Evolutionary conservation across 1,140 invertebrate genomes (phyloP), one percentile per base, ranked within the genome.

Genomic region (Nasonia longicornis): DNA sequence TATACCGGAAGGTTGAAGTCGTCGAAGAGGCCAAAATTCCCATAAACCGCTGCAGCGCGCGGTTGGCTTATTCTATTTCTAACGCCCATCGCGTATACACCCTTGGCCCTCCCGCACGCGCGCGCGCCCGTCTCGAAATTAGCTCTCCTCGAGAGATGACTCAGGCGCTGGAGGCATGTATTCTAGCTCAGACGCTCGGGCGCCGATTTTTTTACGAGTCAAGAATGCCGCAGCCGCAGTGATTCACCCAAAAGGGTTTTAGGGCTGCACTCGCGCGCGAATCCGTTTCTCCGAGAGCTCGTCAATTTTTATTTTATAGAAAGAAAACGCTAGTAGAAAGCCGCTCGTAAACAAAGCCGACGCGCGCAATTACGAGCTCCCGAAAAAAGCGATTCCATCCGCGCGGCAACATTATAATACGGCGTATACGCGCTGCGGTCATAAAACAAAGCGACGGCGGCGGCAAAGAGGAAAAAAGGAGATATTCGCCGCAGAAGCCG

Each of bases 31-130:
- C 52, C 78, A 67, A 74, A 73, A 73, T 67, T 69, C 79, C 42
- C 79, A 75, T 80, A 75, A 80, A 80, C 14, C 52, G 11, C 52
- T 58, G 16, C 16, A 20, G 58, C 70, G 31, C 2, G 31, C 31
- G 31, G 31, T 35, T 35, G 3, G 35, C 31, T 73, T 80, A 58
- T 58, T 58, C 72, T 80, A 80, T 80, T 80, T 80, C 72, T 52
- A 52, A 66, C n/a, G 70, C 78, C 58, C n/a, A 22, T 58, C 31
- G 7, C 31, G 7, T n/a, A 69, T 8, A 42, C 79, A 75, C 58
- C 38, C 64, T 79, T 79, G 78, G 78, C 70, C 70, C 70, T 73
- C 42, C 22, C 6, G 26, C 26, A 2, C 76, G n/a, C 70, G 16
- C 38, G 58, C 38, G 26, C 66, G n/a, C 70, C 14, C 8, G 63